These are phyloP conservation scores for Marisa cornuarietis DNA, from an alignment of 1,140 invertebrate species.

Conservation along the genomic window DNA sequence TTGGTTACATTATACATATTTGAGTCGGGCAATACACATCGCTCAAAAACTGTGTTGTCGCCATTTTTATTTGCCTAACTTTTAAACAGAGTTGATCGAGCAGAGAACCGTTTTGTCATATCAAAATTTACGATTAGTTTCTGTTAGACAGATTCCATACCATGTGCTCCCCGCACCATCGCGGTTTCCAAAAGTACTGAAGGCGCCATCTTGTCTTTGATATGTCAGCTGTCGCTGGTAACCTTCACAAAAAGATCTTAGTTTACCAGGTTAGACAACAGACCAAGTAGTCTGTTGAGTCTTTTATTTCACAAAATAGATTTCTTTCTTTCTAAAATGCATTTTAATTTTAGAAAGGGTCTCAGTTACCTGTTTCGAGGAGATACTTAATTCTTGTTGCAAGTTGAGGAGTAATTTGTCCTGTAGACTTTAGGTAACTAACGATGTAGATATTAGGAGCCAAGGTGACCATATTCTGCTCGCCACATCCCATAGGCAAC, in stretches of 20 bases:
- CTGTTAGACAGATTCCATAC: constrained; percentile 56
- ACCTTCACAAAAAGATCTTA: constrained; percentile 64
- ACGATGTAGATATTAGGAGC: constrained; percentile 88
- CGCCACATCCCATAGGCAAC: constrained; percentile 89
- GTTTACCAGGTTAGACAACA: no score
- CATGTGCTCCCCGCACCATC: constrained; percentile 89
- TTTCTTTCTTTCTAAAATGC: no score
- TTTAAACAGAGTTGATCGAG: no score
- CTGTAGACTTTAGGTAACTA: constrained; percentile 73
- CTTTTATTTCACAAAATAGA: no score
- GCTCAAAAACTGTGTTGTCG: no score
- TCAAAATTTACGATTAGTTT: no score
- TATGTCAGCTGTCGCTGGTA: constrained; percentile 95
- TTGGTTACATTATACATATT: no score
- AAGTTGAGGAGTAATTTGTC: constrained; percentile 8
- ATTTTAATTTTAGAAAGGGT: no score
- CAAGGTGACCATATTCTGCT: constrained; percentile 92
- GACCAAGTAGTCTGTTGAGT: no score
- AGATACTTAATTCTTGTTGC: constrained; percentile 66
- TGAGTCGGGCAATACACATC: no score
- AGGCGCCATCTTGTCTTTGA: constrained; percentile 88
- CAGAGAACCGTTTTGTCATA: no score
- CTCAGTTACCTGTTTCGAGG: constrained; percentile 75
- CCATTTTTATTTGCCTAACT: no score
- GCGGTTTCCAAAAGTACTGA: constrained; percentile 88